phyloP scores from a whole-genome alignment of 2,888 invertebrate genomes.

The Parthenolecanium corni region DNA sequence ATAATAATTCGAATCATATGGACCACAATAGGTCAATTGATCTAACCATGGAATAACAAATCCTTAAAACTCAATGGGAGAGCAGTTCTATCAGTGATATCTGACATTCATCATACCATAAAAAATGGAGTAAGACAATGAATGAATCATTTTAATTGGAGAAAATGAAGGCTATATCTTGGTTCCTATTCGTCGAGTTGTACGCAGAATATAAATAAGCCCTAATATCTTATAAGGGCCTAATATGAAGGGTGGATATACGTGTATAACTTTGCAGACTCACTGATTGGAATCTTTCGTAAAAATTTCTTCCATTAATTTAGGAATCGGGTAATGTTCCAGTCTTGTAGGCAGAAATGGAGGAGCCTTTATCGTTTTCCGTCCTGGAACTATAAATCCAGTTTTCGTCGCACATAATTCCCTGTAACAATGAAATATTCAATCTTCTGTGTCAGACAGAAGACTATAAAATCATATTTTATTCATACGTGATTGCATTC shows the following conservation, averaged over 20 bases:
- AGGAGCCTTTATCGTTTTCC: slow-evolving; percentile 42
- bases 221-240: no score
- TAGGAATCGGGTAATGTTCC: slow-evolving; percentile 41
- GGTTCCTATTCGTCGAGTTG: no score
- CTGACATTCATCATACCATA: neutral
- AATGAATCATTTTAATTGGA: neutral
- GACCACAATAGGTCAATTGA: no score
- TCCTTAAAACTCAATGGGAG: no score
- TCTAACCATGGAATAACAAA: no score
- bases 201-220: no score
- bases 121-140: neutral
- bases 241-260: no score
- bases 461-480: neutral
- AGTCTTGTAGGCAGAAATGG: slow-evolving; percentile 50
- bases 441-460: neutral
- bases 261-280: no score
- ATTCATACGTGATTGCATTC: slow-evolving; percentile 1
- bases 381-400: slow-evolving; percentile 42
- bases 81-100: no score
- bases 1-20: no score
- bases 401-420: slow-evolving; percentile 31
- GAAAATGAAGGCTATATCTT: neutral
- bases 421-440: slow-evolving; percentile 24
- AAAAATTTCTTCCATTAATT: slow-evolving; percentile 7
- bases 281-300: neutral